Percentiles rank a stretch among this genome's conserved stretches.
phyloP scores from a whole-genome alignment of 2,797 vertebrate genomes.

The Epinephelus coioides region DNA sequence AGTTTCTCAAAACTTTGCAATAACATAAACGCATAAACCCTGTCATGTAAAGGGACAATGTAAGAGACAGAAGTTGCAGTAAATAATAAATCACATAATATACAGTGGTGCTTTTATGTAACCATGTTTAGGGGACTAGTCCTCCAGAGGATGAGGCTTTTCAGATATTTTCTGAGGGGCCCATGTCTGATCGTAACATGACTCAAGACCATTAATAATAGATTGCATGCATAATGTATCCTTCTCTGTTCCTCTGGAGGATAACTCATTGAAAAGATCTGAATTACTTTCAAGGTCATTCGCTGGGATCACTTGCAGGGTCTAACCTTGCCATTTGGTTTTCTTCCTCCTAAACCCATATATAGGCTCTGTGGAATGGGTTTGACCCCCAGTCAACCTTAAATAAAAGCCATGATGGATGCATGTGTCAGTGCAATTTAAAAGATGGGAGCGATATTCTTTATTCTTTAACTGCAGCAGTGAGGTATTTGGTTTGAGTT shows the following conservation, averaged over 20 bases:
- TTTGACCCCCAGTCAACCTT: neutral
- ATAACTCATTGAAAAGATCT: constrained; percentile 73
- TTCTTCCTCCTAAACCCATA: neutral
- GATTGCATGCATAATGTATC: constrained; percentile 86
- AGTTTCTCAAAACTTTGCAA: neutral
- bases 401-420: neutral
- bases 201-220: constrained; percentile 87
- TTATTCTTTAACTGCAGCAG: neutral
- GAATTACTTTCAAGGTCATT: constrained; percentile 81
- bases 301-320: constrained; percentile 49
- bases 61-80: neutral
- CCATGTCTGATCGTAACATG: constrained; percentile 83
- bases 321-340: constrained; percentile 12
- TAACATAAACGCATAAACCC: neutral
- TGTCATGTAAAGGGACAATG: neutral
- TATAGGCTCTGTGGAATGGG: neutral
- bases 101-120: constrained; percentile 30
- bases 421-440: neutral
- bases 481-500: neutral
- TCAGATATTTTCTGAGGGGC: constrained; percentile 64
- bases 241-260: constrained; percentile 70
- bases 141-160: constrained; percentile 44
- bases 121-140: constrained; percentile 43
- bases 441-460: neutral
- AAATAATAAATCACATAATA: constrained; percentile 20